Evolutionary conservation across 2,888 invertebrate species (phyloP).

Genomic region (Anaspis maculata): DNA sequence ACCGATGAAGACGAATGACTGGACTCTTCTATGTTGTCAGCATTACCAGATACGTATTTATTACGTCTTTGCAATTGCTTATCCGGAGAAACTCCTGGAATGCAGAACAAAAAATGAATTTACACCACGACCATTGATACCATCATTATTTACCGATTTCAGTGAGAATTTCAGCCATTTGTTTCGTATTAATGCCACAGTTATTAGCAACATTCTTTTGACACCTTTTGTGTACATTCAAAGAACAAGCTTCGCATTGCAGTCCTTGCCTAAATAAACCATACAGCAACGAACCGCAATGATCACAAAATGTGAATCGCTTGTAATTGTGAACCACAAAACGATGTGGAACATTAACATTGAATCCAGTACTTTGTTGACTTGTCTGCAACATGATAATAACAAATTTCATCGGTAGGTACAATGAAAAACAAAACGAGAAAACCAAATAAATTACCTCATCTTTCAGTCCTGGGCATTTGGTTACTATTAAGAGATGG

Average conservation of each 20-base stretch:
- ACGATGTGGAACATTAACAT: slow-evolving; percentile 96
- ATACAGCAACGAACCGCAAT: slow-evolving; percentile 95
- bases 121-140: too few relatives aligned
- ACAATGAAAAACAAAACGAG: too few relatives aligned
- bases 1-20: slow-evolving; percentile 29
- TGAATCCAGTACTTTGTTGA: slow-evolving; percentile 70
- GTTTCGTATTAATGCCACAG: slow-evolving; percentile 96
- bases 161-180: slow-evolving; percentile 88
- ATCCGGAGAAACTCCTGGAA: slow-evolving; percentile 61
- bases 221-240: slow-evolving; percentile 98
- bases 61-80: slow-evolving; percentile 67
- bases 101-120: too few relatives aligned
- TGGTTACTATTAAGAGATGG: slow-evolving; percentile 93
- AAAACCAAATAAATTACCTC: too few relatives aligned
- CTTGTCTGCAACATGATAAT: too few relatives aligned
- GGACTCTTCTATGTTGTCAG: slow-evolving; percentile 27
- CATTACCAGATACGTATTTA: slow-evolving; percentile 36
- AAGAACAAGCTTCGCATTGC: slow-evolving; percentile 91
- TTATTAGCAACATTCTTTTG: slow-evolving; percentile 99
- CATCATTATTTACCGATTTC: slow-evolving; percentile 85
- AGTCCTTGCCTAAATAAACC: slow-evolving; percentile 94
- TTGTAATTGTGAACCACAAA: slow-evolving; percentile 95
- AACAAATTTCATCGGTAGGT: too few relatives aligned
- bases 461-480: slow-evolving; percentile 96
- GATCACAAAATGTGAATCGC: slow-evolving; percentile 98